Base-by-base conservation (phyloP, 2,888 invertebrate genomes). In the Dinocampus coccinellae region DNA sequence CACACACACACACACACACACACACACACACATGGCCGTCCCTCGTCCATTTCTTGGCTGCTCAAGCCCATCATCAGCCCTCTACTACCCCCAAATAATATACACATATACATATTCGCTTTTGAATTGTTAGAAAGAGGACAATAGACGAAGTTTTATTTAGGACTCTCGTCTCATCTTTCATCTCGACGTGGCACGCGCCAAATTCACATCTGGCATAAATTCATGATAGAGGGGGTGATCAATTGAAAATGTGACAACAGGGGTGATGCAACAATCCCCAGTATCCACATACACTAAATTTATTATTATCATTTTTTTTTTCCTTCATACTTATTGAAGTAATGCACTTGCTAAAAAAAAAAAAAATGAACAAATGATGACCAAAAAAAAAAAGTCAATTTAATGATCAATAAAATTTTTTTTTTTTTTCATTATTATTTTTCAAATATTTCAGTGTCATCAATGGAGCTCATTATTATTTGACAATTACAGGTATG, bases 121-220 rank as follows among this genome's bases (percentile, higher is more conserved):
- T 33, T 36, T 58, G n/a, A 58, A 52, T 24, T 29, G 20, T 29
- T 26, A 24, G 36, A 24, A 52, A 53, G 22, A 22, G 34, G 26
- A 66, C 53, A 53, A 66, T 53, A 62, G 29, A 53, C 16, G 16
- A 16, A 47, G 75, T 75, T 76, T 81, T 77, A 75, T 73, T 75
- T 72, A 62, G 73, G 78, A 47, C 47, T 47, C 77, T 80, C 75
- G 78, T 81, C 79, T 81, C 85, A 83, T 85, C 83, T 84, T 83
- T 85, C 84, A 85, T 85, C 82, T 81, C 81, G 80, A 81, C 79
- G 82, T 78, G 84, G 84, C 85, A 85, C 85, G 85, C 84, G 85
- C 79, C 84, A 78, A 76, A 80, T 81, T 79, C 83, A 80, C 86
- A 86, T 86, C 86, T 86, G 86, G 81, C 83, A 75, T 72, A 76